Conservation (phyloP, 1,140 invertebrate genomes). For the Hylyphantes graminicola region DNA sequence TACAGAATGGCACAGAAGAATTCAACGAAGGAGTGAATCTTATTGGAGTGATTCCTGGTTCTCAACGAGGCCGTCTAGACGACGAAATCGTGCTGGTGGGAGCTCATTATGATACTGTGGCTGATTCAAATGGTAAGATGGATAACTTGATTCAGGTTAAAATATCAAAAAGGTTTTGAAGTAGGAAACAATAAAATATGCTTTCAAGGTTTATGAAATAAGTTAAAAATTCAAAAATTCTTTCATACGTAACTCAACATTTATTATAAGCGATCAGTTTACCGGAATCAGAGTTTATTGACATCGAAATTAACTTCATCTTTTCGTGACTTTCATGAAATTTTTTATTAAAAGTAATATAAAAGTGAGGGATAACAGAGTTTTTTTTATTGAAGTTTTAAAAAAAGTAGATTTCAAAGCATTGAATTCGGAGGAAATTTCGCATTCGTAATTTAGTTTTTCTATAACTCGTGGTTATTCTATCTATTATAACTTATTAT, state of each 20-base stretch:
- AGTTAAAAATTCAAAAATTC: background rate
- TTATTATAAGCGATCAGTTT: too few relatives aligned
- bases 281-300: too few relatives aligned
- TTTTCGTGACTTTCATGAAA: too few relatives aligned
- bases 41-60: slow-evolving; percentile 67
- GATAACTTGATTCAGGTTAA: background rate
- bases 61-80: slow-evolving; percentile 63
- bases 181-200: background rate
- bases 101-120: slow-evolving; percentile 69
- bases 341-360: too few relatives aligned
- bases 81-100: slow-evolving; percentile 68
- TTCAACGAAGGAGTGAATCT: slow-evolving; percentile 67
- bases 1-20: slow-evolving; percentile 47
- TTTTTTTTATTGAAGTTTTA: too few relatives aligned
- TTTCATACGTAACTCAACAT: background rate
- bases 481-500: too few relatives aligned
- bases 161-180: background rate
- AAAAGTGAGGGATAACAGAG: too few relatives aligned
- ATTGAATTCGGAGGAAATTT: too few relatives aligned
- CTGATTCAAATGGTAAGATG: slow-evolving; percentile 60
- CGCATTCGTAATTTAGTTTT: too few relatives aligned
- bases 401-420: too few relatives aligned
- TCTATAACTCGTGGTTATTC: too few relatives aligned
- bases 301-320: too few relatives aligned
- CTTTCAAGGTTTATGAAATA: background rate